A percentile compares a stretch with the other conserved stretches of the same genome.
phyloP scores from a whole-genome alignment of 2,113 vertebrate species.

The Mugil cephalus region DNA sequence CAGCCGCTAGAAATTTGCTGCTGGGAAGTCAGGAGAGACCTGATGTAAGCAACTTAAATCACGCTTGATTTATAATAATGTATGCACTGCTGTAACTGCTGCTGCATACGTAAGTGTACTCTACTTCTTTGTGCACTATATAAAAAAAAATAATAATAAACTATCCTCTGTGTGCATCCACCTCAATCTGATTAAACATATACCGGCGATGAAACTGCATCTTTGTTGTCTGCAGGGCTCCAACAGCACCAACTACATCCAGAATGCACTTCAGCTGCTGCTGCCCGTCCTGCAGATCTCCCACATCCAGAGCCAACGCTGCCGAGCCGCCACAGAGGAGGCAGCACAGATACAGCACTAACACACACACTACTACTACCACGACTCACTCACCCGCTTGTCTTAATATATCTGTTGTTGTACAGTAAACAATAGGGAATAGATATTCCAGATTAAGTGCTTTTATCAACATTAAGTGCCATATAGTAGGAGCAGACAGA shows the following conservation, averaged over 20 bases:
- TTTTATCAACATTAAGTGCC: constrained; percentile 39
- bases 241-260: constrained; percentile 93
- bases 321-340: constrained; percentile 63
- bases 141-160: too few relatives aligned
- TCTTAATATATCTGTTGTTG: constrained; percentile 67
- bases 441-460: constrained; percentile 43
- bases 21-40: background rate
- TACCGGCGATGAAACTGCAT: constrained; percentile 3
- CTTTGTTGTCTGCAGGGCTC: constrained; percentile 84
- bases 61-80: too few relatives aligned
- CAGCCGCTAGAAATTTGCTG: background rate
- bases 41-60: background rate
- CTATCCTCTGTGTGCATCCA: too few relatives aligned
- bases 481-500: constrained; percentile 13
- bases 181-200: too few relatives aligned
- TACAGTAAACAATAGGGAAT: constrained; percentile 58
- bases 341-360: constrained; percentile 59
- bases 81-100: too few relatives aligned
- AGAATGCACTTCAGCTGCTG: constrained; percentile 94
- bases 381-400: constrained; percentile 38
- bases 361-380: constrained; percentile 42
- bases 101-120: too few relatives aligned
- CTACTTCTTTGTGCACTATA: too few relatives aligned
- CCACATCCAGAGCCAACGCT: constrained; percentile 86
- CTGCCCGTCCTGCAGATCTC: constrained; percentile 94